Evolutionary conservation across 2,888 invertebrate species (phyloP), one percentile per base, ranked within the genome.

Genomic region (Hipparchia sbordonii): DNA sequence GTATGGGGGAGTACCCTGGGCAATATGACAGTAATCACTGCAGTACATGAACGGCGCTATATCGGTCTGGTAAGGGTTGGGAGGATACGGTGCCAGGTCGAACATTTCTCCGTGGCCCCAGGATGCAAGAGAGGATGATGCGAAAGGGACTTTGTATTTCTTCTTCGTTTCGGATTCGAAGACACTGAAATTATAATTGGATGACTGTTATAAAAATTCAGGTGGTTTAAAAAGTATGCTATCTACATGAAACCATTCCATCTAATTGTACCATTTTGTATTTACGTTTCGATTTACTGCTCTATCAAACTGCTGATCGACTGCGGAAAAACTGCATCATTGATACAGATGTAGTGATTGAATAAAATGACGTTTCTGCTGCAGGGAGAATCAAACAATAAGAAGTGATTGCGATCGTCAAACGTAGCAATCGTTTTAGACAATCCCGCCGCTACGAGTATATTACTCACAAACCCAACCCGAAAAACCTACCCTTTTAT

Each of bases 31-130:
- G 61, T 93, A 93, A 74, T 93, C 93, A 70, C 90, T 91, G 78
- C 93, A 93, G 80, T 93, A 93, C 93, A 93, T 93, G 77, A 91
- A 92, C 0, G 93, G 93, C 0, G 92, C 90, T 1, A 89, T 88
- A 79, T 89, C 91, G 1, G 92, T 91, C 80, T 93, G 93, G 79
- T 81, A 92, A 0, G 92, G 92, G 75, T 91, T 93, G 0, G 93
- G 93, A 0, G 88, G 87, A 80, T 84, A 91, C 0, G 92, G 92
- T 0, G 92, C 86, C 67, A 91, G 76, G 74, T 91, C 87, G 74
- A 90, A 92, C 2, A 74, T 68, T 76, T 92, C 93, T 0, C 90
- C 91, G 67, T 90, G 87, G n/a, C 77, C 75, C 89, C 90, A 92
- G 0, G 89, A 85, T 0, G 89, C 85, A 1, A 93, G 84, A 0